These are phyloP conservation scores for Herminia tarsipennalis DNA, from an alignment of 2,888 invertebrate genomes.

Conservation along the genomic window DNA sequence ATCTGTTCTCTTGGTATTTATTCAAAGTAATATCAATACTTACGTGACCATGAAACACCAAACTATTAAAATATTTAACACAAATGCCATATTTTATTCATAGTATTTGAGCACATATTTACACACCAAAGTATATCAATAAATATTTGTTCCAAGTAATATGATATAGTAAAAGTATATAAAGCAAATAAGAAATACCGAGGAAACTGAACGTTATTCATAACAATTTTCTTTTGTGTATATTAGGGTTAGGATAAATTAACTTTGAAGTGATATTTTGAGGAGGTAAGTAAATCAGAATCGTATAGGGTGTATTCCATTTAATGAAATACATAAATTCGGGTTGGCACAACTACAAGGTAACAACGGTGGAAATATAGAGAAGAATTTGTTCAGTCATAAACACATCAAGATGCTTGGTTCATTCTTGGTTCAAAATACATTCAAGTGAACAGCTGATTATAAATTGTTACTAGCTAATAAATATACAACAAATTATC, in stretches of 20 bases:
- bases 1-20: too few species aligned
- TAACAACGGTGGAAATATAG: constrained; percentile 75
- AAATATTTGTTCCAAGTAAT: constrained; percentile 30
- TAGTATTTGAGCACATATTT: constrained; percentile 43
- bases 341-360: constrained; percentile 83
- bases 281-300: constrained; percentile 41
- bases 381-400: constrained; percentile 68
- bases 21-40: too few species aligned
- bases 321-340: constrained; percentile 83
- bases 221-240: neutral
- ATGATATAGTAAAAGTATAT: constrained; percentile 22
- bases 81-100: constrained; percentile 43
- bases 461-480: constrained; percentile 47
- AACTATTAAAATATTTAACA: constrained; percentile 44
- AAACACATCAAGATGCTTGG: constrained; percentile 52
- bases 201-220: constrained; percentile 7
- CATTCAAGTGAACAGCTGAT: constrained; percentile 43
- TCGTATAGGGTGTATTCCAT: constrained; percentile 65
- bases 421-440: too few species aligned
- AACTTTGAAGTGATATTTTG: constrained; percentile 22
- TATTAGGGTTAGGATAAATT: too few species aligned
- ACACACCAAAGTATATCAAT: constrained; percentile 29
- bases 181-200: constrained; percentile 17
- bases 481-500: constrained; percentile 46
- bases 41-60: constrained; percentile 23